Evolutionary conservation across 2,797 vertebrate genomes (phyloP), one percentile per base, ranked within the genome.

Genomic region (Todus mexicanus): DNA sequence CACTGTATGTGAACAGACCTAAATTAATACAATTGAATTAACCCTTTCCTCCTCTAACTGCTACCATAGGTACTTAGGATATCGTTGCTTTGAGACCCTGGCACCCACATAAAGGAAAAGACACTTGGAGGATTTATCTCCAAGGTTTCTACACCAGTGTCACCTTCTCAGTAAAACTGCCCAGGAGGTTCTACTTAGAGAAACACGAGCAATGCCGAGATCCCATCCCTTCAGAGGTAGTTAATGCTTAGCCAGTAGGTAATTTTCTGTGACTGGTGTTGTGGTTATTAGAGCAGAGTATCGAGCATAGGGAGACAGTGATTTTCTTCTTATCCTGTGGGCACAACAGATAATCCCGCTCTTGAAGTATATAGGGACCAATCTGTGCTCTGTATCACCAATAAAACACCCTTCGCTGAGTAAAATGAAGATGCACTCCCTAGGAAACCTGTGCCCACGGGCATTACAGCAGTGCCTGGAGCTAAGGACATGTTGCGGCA

Each of bases 21-120:
- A 78, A 80, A 63, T 56, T 72, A 90, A 31, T 65, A 54, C 26
- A 20, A 18, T 25, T 16, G 57, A 68, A 38, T 94, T 96, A 96
- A 96, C 92, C 37, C 78, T 84, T 96, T 54, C 83, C 45, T 78
- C 8, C 5, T 73, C 42, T 12, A 6, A 11, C 43, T 35, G 43
- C 76, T 63, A 11, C 12, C 15, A 11, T 27, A 33, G 15, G 35
- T 45, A 6, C 33, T 18, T 38, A 10, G 47, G 33, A 26, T 70
- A 2, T 26, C 13, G 0, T 16, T 70, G 6, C 37, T 72, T 45
- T 31, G 53, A 27, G 48, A 17, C 31, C 2, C 56, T 12, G 64
- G 40, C 26, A 54, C 47, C 35, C 15, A 6, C 26, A 3, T 7
- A 29, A n/a, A 72, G 26, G 29, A 27, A 31, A 33, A 72, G 27